A percentile compares a stretch with the other conserved stretches of the same genome.
Evolutionary conservation across 2,888 invertebrate genomes (phyloP).

Genomic region (Drosophila sordidapex): DNA sequence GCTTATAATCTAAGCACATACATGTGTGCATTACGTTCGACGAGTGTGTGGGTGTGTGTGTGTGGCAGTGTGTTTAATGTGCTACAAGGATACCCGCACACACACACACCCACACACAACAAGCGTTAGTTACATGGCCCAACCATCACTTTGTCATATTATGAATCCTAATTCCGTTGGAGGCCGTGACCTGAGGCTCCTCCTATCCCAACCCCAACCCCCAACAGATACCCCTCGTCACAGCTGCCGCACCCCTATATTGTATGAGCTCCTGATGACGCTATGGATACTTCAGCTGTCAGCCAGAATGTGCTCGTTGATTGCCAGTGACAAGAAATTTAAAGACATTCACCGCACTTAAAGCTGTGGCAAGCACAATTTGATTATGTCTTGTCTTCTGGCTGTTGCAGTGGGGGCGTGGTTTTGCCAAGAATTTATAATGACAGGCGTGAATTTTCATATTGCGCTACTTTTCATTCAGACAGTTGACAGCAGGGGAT

Average conservation of each 20-base stretch:
- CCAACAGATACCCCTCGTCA: not conserved
- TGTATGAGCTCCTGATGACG: conserved; percentile 67
- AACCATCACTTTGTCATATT: conserved; percentile 72
- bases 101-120: conserved; percentile 24
- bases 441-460: conserved; percentile 78
- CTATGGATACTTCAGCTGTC: conserved; percentile 77
- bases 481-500: conserved; percentile 18
- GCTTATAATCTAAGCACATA: conserved; percentile 71
- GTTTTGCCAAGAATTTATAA: conserved; percentile 63
- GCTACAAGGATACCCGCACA: conserved; percentile 62
- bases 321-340: conserved; percentile 53
- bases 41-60: conserved; percentile 22
- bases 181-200: conserved; percentile 63
- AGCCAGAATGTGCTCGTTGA: conserved; percentile 67
- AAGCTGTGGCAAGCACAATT: conserved; percentile 32
- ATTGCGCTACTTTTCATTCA: conserved; percentile 56
- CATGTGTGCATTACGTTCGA: conserved; percentile 17
- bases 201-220: not conserved
- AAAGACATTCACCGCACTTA: conserved; percentile 37
- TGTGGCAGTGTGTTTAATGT: conserved; percentile 39
- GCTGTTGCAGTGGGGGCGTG: not conserved
- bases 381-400: conserved; percentile 43
- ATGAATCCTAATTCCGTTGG: conserved; percentile 75
- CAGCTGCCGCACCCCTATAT: not conserved
- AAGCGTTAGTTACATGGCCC: conserved; percentile 72